Base-by-base conservation (phyloP, 2,797 vertebrate genomes). In the Scomberomorus guttatus region DNA sequence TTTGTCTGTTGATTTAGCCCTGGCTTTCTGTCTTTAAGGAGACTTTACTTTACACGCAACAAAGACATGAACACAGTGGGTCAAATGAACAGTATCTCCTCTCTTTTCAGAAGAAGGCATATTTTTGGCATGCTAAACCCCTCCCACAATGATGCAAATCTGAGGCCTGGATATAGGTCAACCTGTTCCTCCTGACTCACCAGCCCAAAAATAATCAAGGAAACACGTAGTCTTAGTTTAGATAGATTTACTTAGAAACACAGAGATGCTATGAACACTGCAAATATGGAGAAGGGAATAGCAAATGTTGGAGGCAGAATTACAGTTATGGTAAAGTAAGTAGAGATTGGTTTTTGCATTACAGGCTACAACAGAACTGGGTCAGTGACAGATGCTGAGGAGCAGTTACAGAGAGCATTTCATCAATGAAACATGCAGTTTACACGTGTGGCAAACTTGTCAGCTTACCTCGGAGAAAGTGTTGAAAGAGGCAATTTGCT, bases 121-220 rank as follows among this genome's bases (percentile, higher is more conserved):
- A 69, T 83, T 85, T 83, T 62, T 69, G 68, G 59, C 69, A 85
- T 46, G 51, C 70, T 60, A 67, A 88, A 64, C 61, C 67, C 65
- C 75, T 80, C 80, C 80, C 56, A 77, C 72, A 82, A 64, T 85
- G 80, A 89, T 87, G 79, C 83, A 90, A 85, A 88, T 90, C 70
- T 85, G 77, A 87, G 80, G 77, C 69, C 72, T 78, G 65, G 82
- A 90, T 90, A 81, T 88, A 86, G 90, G 90, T 92, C 87, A 90
- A 56, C 66, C 3, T 61, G 51, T 77, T 84, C 64, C 61, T 85
- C 62, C 62, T 78, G 80, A 90, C 82, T 87, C 86, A 87, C 82
- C 60, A 78, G 83, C 72, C 66, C 60, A 63, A 80, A 80, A 79
- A 80, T 72, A 80, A 83, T 87, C 70, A 88, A 82, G 78, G 44